A percentile compares a stretch with the other conserved stretches of the same genome.
phyloP scores from a whole-genome alignment of 2,113 vertebrate species.

The Delphinus delphis region DNA sequence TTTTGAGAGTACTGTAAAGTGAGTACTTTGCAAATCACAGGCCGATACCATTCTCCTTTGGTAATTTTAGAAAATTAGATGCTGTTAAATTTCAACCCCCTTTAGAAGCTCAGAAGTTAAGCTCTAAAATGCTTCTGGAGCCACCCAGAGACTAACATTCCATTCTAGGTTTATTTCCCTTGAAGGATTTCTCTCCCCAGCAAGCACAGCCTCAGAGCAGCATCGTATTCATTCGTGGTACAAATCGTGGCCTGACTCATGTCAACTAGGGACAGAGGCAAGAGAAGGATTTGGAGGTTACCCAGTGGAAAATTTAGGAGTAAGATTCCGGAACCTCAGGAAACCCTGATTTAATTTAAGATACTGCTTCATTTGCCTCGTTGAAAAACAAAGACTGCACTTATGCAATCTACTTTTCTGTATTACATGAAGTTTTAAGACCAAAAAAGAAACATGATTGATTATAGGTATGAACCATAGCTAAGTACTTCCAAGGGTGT shows the following conservation, averaged over 20 bases:
- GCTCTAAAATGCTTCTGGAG: constrained; percentile 33
- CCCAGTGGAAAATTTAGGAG: constrained; percentile 70
- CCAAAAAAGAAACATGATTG: constrained; percentile 24
- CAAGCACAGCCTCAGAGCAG: neutral
- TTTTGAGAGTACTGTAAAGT: neutral
- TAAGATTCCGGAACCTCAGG: constrained; percentile 59
- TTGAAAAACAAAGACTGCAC: neutral
- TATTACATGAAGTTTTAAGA: constrained; percentile 50
- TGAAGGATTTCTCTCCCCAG: neutral
- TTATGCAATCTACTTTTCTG: constrained; percentile 3
- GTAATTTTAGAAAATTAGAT: constrained; percentile 45
- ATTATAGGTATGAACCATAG: neutral
- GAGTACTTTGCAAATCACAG: neutral
- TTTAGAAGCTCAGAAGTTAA: constrained; percentile 43
- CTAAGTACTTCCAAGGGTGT: neutral
- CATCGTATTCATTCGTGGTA: neutral
- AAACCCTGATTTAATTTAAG: constrained; percentile 71
- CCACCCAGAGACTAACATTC: neutral
- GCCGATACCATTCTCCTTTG: neutral
- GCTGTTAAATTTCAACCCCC: constrained; percentile 28
- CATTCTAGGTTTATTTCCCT: neutral
- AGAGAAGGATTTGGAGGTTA: constrained; percentile 47
- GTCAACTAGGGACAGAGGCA: constrained; percentile 64
- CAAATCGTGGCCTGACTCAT: neutral
- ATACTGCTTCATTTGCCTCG: constrained; percentile 33